phyloP scores from a whole-genome alignment of 2,113 vertebrate species.

The Nibea albiflora region DNA sequence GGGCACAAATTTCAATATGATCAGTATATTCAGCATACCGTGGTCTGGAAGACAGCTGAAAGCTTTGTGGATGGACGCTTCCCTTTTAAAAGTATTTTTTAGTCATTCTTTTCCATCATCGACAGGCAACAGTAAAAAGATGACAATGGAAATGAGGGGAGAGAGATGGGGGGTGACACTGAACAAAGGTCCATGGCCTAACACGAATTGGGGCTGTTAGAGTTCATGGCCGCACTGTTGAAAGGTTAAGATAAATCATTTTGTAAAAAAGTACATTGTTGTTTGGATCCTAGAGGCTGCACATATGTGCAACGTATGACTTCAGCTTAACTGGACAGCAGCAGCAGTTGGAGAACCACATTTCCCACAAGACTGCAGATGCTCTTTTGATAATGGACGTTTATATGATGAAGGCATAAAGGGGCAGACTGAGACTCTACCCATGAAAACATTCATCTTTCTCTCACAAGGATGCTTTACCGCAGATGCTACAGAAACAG shows the following conservation, averaged over 20 bases:
- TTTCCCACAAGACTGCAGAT: background rate
- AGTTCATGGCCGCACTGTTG: background rate
- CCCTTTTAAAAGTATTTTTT: background rate
- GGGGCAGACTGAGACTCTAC: background rate
- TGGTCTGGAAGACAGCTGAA: background rate
- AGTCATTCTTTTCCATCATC: background rate
- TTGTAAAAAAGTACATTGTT: background rate
- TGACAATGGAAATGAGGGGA: background rate
- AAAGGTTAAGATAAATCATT: background rate
- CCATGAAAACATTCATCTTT: background rate
- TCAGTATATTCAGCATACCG: background rate
- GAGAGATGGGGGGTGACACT: background rate
- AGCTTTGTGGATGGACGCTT: too few species aligned
- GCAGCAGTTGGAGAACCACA: background rate
- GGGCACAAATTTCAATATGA: too few species aligned
- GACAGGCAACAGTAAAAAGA: background rate
- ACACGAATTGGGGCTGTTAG: background rate
- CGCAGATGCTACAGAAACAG: constrained; percentile 6
- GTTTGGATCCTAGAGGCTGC: background rate
- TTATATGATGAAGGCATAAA: background rate
- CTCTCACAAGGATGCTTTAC: constrained; percentile 26
- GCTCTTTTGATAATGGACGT: constrained; percentile 13
- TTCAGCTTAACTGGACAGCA: background rate
- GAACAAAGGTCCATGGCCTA: background rate
- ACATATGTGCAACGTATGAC: background rate